phyloP scores from a whole-genome alignment of 2,113 vertebrate genomes.

The Triplophysa siluroides region DNA sequence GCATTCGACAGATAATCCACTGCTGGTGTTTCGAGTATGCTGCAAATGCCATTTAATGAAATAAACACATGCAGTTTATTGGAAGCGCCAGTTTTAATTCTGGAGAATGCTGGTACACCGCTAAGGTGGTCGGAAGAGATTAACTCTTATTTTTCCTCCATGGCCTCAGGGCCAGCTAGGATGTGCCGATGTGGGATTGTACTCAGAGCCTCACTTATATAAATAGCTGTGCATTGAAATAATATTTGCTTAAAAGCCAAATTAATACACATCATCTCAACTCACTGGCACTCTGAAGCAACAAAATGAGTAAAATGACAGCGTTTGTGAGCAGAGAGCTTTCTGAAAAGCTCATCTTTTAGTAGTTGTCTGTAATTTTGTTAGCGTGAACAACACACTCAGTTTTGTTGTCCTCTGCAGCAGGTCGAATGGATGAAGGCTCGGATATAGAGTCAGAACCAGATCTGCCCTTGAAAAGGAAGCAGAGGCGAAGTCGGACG shows the following conservation, averaged over 20 bases:
- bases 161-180: constrained; percentile 55
- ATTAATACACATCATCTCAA: constrained; percentile 44
- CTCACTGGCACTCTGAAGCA: not conserved
- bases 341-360: not conserved
- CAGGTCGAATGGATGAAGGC: constrained; percentile 85
- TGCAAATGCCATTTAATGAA: constrained; percentile 46
- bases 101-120: constrained; percentile 61
- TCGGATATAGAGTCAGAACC: constrained; percentile 96
- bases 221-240: constrained; percentile 56
- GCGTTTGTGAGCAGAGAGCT: not conserved
- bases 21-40: not conserved
- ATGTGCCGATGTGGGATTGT: constrained; percentile 56
- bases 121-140: constrained; percentile 71
- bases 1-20: constrained; percentile 56
- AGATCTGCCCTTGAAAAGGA: constrained; percentile 93
- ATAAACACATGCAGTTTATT: constrained; percentile 56
- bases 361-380: not conserved
- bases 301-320: constrained; percentile 30
- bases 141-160: constrained; percentile 55
- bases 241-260: constrained; percentile 43
- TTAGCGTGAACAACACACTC: not conserved
- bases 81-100: constrained; percentile 49
- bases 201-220: constrained; percentile 53
- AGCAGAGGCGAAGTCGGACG: constrained; percentile 92
- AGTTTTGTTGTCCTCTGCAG: not conserved